Base-by-base conservation (phyloP, 2,888 invertebrate genomes). In the Vesta saturnalis region DNA sequence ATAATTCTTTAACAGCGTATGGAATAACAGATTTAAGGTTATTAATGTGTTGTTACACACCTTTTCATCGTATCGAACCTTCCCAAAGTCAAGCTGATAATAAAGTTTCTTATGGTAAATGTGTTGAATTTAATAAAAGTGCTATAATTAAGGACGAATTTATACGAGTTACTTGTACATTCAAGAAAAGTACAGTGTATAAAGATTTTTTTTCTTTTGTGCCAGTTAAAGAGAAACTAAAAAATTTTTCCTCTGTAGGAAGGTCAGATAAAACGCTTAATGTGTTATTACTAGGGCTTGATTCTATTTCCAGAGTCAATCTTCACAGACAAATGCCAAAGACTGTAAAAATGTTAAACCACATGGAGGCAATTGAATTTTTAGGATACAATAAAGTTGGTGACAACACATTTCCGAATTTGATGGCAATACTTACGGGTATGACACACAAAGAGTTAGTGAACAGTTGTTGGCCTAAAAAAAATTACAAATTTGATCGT, bases 321-420 rank as follows among this genome's bases (percentile, higher is more conserved):
- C 92, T 96, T 75, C 89, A 93, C 72, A 88, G 96, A 52, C 93
- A 93, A 76, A 92, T 96, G 92, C 92, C 92, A 0, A 87, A 87
- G 77, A 94, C 94, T 0, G 84, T 88, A 15, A 80, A 85, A 1
- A 84, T 95, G 59, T 85, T 87, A 67, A 82, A 88, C 14, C 70
- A 80, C 55, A 84, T 93, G 68, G 87, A 87, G 10, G 91, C 91
- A 43, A 87, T 94, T 59, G 95, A 95, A 80, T 86, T 97, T 80
- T 83, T 92, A 73, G 97, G 97, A 2, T 96, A 95, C 83, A 96
- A 94, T 80, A 97, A 97, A 87, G 93, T 97, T 6, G 97, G 91
- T 1, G 97, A 97, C 82, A 97, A 97, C 82, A 97, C 97, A 0
- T 96, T 94, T 81, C 95, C 96, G 0, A 97, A 97, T 82, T 82